Evolutionary conservation across 2,113 vertebrate species (phyloP).

Genomic region (Puma concolor): DNA sequence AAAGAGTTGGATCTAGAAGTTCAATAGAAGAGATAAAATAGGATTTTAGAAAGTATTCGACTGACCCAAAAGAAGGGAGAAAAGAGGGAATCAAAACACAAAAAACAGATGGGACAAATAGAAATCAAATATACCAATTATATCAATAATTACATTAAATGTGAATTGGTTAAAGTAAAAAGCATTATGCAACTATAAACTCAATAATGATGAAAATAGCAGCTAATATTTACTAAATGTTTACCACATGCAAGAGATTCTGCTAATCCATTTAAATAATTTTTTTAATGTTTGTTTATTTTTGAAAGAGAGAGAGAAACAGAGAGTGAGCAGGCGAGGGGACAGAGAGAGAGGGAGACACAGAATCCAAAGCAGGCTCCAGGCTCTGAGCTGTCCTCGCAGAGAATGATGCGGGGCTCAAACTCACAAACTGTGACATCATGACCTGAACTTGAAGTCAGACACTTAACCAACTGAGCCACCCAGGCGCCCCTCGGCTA

Average conservation of each 20-base stretch:
- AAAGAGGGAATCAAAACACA: background rate
- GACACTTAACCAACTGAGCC: too few relatives aligned
- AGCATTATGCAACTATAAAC: background rate
- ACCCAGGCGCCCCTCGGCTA: background rate
- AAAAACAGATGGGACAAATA: background rate
- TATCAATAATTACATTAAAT: background rate
- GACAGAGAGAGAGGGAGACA: too few relatives aligned
- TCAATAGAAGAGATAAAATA: conserved; percentile 13
- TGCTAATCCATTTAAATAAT: background rate
- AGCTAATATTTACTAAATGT: background rate
- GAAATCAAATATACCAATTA: background rate
- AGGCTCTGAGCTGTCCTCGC: too few relatives aligned
- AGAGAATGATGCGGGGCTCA: too few relatives aligned
- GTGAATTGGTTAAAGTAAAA: background rate
- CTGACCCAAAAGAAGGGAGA: background rate
- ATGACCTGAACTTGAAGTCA: too few relatives aligned
- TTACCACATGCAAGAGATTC: background rate
- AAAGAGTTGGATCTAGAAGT: background rate
- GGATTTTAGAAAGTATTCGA: background rate
- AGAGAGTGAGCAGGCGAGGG: too few relatives aligned
- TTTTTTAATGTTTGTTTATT: too few relatives aligned
- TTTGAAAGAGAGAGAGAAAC: too few relatives aligned
- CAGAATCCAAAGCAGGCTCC: too few relatives aligned
- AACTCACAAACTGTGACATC: too few relatives aligned
- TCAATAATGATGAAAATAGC: background rate